phyloP scores from a whole-genome alignment of 1,140 invertebrate species.

The Scaptomyza montana region DNA sequence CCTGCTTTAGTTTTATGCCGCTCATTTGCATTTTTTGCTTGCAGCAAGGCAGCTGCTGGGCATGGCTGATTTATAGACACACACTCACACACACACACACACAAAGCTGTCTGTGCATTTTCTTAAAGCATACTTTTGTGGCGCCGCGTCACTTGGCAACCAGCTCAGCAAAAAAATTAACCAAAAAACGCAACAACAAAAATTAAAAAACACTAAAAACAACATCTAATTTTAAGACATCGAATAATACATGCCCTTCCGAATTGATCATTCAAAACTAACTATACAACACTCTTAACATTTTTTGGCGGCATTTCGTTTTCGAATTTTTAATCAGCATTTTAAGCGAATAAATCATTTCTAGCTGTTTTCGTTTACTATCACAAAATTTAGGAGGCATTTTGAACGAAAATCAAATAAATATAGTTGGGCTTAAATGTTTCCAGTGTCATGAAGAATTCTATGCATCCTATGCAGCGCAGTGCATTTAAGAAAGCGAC shows the following conservation, averaged over 20 bases:
- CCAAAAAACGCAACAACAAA: constrained; percentile 27
- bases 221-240: neutral
- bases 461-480: neutral
- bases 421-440: neutral
- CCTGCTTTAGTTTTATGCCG: constrained; percentile 55
- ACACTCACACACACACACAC: constrained; percentile 9
- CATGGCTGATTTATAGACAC: constrained; percentile 64
- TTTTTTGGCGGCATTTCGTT: too few species aligned
- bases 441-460: too few species aligned
- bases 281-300: too few species aligned
- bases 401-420: too few species aligned
- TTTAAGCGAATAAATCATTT: too few species aligned
- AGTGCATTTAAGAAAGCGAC: neutral
- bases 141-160: constrained; percentile 41
- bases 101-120: constrained; percentile 22
- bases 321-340: too few species aligned
- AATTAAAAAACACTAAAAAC: neutral
- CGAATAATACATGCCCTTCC: neutral
- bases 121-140: constrained; percentile 35
- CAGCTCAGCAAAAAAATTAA: constrained; percentile 37
- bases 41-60: constrained; percentile 44
- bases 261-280: too few species aligned
- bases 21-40: constrained; percentile 74
- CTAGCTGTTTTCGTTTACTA: too few species aligned
- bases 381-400: too few species aligned